Evolutionary conservation across 2,888 invertebrate species (phyloP), one percentile per base, ranked within the genome.

Genomic region (Lissonota sp.): DNA sequence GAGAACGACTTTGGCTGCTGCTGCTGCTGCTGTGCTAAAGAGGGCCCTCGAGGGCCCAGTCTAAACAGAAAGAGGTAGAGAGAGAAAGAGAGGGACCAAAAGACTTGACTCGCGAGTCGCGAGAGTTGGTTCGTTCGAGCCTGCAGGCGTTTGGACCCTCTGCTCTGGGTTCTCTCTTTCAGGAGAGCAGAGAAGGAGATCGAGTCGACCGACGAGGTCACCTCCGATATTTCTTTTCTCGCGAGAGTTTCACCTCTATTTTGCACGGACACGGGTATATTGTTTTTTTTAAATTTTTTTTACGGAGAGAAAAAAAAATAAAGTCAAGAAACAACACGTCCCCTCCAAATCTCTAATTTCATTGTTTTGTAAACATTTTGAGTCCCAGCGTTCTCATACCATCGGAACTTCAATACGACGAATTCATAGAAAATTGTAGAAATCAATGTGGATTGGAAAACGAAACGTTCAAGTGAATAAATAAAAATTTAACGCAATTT

Each of bases 181-280:
- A 49, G 49, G 46, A 46, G 12, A 4, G 7, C 8, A 49, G 46
- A 46, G 46, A 46, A n/a, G 8, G 46, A 7, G 49, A 49, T 10
- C 42, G 55, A 57, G 58, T 64, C 60, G 72, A 66, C 63, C 80
- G 80, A 72, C 83, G 83, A 83, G 80, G 83, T 80, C 80, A 75
- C 75, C 78, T 75, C 55, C 63, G 26, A 58, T 49, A 58, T 58
- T 78, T 74, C 66, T 26, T 26, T 73, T 66, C 73, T 64, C 73
- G 26, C 26, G 26, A 26, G 26, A 55, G 63, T 44, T 8, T 64
- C 60, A 42, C 40, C 79, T 57, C 62, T 71, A 72, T 62, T 71
- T 71, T 60, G 39, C 60, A 51, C 60, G 51, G 51, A 7, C 12
- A n/a, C 42, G 63, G 55, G 53, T 14, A 53, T 12, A 26, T 1